Percentiles rank a stretch among this genome's conserved stretches.
phyloP scores from a whole-genome alignment of 2,888 invertebrate genomes.

The Tuberolachnus salignus region DNA sequence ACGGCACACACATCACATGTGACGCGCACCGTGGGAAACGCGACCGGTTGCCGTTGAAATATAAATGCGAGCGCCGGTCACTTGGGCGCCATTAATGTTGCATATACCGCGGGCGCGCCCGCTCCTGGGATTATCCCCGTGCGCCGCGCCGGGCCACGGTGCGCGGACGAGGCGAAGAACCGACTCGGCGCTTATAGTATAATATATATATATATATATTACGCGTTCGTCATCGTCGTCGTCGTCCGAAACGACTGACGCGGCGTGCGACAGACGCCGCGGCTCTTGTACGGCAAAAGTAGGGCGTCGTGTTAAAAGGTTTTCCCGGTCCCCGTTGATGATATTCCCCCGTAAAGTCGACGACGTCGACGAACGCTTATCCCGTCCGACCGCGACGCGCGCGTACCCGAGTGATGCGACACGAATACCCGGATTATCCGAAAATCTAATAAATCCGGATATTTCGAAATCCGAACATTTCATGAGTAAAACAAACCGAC shows the following conservation, averaged over 20 bases:
- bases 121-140: slow-evolving; percentile 37
- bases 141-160: too few species aligned
- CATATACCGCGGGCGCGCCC: slow-evolving; percentile 21
- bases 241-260: slow-evolving; percentile 3
- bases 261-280: too few species aligned
- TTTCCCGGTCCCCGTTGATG: slow-evolving; percentile 22
- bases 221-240: not conserved
- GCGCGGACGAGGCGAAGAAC: not conserved
- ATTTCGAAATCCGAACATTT: too few species aligned
- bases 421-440: too few species aligned
- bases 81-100: slow-evolving; percentile 52
- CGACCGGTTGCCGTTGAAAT: slow-evolving; percentile 54
- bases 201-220: not conserved
- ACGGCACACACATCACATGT: slow-evolving; percentile 13
- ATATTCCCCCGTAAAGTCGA: too few species aligned
- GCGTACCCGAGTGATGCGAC: not conserved
- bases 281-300: not conserved
- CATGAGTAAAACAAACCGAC: too few species aligned
- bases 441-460: too few species aligned
- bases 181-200: too few species aligned
- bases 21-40: slow-evolving; percentile 48
- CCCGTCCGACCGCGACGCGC: not conserved
- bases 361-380: too few species aligned
- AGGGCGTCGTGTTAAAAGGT: slow-evolving; percentile 40
- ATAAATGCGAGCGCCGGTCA: slow-evolving; percentile 55